phyloP scores from a whole-genome alignment of 2,113 vertebrate genomes.

The Otocyon megalotis region DNA sequence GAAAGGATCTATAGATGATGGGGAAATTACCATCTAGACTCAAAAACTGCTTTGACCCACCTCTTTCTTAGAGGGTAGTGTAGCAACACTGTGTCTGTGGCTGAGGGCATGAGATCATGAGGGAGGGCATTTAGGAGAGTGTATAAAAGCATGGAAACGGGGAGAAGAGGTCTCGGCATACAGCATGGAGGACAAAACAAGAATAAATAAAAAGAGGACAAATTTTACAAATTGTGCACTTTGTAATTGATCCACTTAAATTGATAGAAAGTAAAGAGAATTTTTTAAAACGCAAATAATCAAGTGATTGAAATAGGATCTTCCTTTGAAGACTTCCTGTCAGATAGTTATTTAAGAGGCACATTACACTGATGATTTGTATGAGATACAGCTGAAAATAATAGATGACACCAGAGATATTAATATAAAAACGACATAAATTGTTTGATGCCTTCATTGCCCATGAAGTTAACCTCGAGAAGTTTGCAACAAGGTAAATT shows the following conservation, averaged over 20 bases:
- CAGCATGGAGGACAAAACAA: not conserved
- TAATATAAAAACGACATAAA: not conserved
- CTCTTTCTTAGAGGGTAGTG: not conserved
- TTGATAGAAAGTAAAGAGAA: not conserved
- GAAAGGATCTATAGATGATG: not conserved
- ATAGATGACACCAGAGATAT: not conserved
- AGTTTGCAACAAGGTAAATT: not conserved
- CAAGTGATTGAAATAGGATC: not conserved
- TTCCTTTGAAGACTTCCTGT: not conserved
- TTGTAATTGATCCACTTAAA: not conserved
- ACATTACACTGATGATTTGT: constrained; percentile 3
- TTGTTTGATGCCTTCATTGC: not conserved
- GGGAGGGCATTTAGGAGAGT: not conserved
- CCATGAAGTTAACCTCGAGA: not conserved
- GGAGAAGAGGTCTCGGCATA: not conserved
- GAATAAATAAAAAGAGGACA: not conserved
- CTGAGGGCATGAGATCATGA: not conserved
- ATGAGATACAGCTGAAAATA: constrained; percentile 33
- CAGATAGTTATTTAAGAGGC: constrained; percentile 35
- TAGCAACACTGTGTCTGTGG: not conserved
- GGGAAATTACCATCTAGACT: not conserved
- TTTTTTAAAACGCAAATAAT: constrained; percentile 33
- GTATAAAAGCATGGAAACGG: not conserved
- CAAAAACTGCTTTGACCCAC: not conserved
- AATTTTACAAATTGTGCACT: not conserved